A percentile compares a stretch with the other conserved stretches of the same genome.
phyloP scores from a whole-genome alignment of 2,113 vertebrate species.

The Catagonus wagneri region DNA sequence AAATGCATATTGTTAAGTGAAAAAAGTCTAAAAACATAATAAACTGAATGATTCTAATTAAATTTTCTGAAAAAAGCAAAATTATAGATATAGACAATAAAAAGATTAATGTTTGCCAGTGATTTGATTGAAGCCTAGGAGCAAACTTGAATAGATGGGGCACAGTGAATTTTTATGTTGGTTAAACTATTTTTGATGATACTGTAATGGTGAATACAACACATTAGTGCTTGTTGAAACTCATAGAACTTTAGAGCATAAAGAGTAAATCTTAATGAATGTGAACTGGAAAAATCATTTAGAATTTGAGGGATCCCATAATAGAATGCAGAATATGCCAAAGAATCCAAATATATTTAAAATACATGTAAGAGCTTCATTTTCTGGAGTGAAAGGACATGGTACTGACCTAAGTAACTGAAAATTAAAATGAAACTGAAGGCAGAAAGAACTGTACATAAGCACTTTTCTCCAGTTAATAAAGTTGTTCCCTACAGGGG shows the following conservation, averaged over 20 bases:
- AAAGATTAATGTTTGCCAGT: not conserved
- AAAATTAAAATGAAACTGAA: not conserved
- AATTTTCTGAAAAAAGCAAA: not conserved
- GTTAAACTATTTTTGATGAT: not conserved
- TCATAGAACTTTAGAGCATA: not conserved
- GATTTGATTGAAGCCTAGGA: not conserved
- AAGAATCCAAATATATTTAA: not conserved
- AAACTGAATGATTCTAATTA: not conserved
- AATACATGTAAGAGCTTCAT: not conserved
- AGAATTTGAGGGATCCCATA: not conserved
- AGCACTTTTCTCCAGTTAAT: not conserved
- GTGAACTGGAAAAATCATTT: not conserved
- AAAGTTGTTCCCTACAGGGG: not conserved
- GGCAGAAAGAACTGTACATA: not conserved
- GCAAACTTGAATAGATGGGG: not conserved
- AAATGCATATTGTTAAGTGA: not conserved
- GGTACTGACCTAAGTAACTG: not conserved
- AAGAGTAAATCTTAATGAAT: not conserved
- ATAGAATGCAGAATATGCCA: not conserved
- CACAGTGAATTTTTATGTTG: not conserved
- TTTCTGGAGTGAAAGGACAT: not conserved
- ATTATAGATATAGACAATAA: not conserved
- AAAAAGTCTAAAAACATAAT: not conserved
- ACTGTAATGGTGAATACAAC: not conserved
- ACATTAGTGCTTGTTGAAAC: not conserved